These are phyloP conservation scores for Microcebus murinus DNA, from an alignment of 2,113 vertebrate genomes.

Conservation along the genomic window DNA sequence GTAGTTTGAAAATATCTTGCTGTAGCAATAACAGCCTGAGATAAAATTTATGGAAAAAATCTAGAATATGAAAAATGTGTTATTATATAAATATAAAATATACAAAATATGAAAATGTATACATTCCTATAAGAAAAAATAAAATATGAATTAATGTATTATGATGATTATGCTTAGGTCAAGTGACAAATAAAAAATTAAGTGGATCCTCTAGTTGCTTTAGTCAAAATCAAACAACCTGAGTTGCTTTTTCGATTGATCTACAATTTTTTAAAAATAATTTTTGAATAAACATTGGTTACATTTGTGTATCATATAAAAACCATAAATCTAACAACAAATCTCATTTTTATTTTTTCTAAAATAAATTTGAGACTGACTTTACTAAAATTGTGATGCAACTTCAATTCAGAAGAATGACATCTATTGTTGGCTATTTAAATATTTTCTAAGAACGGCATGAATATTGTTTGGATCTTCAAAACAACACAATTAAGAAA, in stretches of 20 bases:
- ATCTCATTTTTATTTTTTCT: background rate
- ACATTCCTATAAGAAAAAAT: background rate
- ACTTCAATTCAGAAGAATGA: too few relatives aligned
- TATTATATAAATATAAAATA: constrained; percentile 15
- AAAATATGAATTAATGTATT: background rate
- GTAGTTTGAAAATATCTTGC: constrained; percentile 51
- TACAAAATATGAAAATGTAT: background rate
- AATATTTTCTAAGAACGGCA: background rate
- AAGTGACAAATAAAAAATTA: background rate
- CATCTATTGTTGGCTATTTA: background rate
- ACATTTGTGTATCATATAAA: background rate
- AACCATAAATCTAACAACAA: background rate
- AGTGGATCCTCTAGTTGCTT: background rate
- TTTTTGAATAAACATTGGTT: background rate
- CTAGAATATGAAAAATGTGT: background rate
- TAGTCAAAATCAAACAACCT: background rate
- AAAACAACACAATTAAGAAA: background rate
- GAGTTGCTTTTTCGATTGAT: background rate
- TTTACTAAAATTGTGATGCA: background rate
- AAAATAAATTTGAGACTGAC: constrained; percentile 1
- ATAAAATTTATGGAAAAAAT: constrained; percentile 15
- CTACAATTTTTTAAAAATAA: background rate
- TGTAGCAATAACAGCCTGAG: constrained; percentile 39
- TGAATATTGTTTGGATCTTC: background rate
- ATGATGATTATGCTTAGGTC: background rate